phyloP scores from a whole-genome alignment of 1,140 invertebrate genomes.

The Telenomus remus region DNA sequence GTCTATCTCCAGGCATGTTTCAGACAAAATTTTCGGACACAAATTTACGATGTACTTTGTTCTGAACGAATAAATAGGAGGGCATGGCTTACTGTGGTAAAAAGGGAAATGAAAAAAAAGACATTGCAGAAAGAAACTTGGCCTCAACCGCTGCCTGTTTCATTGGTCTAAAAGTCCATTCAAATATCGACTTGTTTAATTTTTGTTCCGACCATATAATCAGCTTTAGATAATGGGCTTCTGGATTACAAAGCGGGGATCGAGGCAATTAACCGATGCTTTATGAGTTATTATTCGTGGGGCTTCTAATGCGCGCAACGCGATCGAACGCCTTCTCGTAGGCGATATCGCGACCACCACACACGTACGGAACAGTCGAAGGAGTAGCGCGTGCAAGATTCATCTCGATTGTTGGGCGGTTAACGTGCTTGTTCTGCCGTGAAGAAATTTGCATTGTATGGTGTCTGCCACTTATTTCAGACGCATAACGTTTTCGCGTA shows the following conservation, averaged over 20 bases:
- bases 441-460: slow-evolving; percentile 50
- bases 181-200: slow-evolving; percentile 40
- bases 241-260: slow-evolving; percentile 39
- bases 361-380: background rate
- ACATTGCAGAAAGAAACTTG: no score
- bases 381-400: slow-evolving; percentile 20
- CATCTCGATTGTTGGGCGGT: slow-evolving; percentile 40
- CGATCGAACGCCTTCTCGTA: slow-evolving; percentile 14
- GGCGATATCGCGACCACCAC: slow-evolving; percentile 22
- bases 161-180: slow-evolving; percentile 18
- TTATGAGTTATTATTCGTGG: slow-evolving; percentile 47
- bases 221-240: slow-evolving; percentile 31
- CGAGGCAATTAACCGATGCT: slow-evolving; percentile 46
- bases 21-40: slow-evolving; percentile 31
- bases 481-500: slow-evolving; percentile 36
- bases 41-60: slow-evolving; percentile 51
- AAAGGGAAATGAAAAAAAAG: no score
- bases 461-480: slow-evolving; percentile 45
- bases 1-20: slow-evolving; percentile 32
- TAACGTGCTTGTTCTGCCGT: slow-evolving; percentile 40
- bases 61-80: slow-evolving; percentile 22
- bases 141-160: slow-evolving; percentile 5
- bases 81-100: background rate
- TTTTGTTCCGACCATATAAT: slow-evolving; percentile 27
- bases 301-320: slow-evolving; percentile 28